A percentile compares a stretch with the other conserved stretches of the same genome.
These are phyloP conservation scores for Ara ararauna DNA, from an alignment of 2,797 vertebrate species.

Conservation along the genomic window DNA sequence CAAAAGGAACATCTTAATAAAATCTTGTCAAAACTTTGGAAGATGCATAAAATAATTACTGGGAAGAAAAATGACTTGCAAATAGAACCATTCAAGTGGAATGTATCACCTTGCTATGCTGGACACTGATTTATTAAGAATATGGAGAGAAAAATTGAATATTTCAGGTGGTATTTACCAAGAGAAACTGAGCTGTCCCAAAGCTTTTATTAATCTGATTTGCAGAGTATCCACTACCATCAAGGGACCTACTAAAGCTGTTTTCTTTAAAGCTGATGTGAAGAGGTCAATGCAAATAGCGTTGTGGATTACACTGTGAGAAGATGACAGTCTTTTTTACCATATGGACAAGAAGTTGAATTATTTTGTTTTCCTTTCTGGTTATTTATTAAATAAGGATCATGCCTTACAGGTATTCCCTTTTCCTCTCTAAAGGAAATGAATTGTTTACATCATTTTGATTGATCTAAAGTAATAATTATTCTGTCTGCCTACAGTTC, in stretches of 20 bases:
- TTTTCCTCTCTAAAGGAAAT: slow-evolving; percentile 63
- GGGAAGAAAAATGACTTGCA: slow-evolving; percentile 38
- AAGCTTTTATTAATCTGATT: slow-evolving; percentile 79
- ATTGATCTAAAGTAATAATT: slow-evolving; percentile 57
- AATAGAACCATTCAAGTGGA: slow-evolving; percentile 10
- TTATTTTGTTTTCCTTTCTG: slow-evolving; percentile 63
- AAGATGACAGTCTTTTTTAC: slow-evolving; percentile 64
- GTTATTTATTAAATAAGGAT: slow-evolving; percentile 67
- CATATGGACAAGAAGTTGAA: slow-evolving; percentile 66
- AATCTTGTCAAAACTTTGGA: slow-evolving; percentile 35
- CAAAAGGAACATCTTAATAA: slow-evolving; percentile 43
- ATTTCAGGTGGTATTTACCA: slow-evolving; percentile 71
- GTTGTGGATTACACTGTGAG: slow-evolving; percentile 19
- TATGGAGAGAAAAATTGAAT: background rate
- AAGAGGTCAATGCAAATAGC: slow-evolving; percentile 57
- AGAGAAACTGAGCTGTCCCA: slow-evolving; percentile 67
- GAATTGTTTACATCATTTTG: slow-evolving; percentile 56
- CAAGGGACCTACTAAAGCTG: slow-evolving; percentile 63
- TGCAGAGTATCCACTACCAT: slow-evolving; percentile 67
- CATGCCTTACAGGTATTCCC: slow-evolving; percentile 48
- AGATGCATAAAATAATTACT: slow-evolving; percentile 37
- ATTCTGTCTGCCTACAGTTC: slow-evolving; percentile 13
- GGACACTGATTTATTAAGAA: slow-evolving; percentile 39
- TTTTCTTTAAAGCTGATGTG: slow-evolving; percentile 73
- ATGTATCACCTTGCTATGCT: background rate